phyloP scores from a whole-genome alignment of 2,113 vertebrate genomes.

The Natator depressus region DNA sequence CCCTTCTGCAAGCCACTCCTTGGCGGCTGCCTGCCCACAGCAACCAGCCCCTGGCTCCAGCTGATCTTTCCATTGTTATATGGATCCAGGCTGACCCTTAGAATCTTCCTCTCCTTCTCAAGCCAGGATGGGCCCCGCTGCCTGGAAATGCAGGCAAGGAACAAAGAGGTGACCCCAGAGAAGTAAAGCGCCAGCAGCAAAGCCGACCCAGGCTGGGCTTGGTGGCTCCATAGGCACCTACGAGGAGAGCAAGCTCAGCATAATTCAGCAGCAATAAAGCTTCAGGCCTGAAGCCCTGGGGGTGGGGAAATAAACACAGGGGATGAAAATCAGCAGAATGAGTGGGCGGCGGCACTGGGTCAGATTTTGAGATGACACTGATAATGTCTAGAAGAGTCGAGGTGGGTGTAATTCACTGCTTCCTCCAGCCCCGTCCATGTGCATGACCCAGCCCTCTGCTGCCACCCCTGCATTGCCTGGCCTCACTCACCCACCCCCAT shows the following conservation, averaged over 20 bases:
- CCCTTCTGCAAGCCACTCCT: no score
- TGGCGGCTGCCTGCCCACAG: no score
- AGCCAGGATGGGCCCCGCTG: no score
- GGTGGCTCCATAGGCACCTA: neutral
- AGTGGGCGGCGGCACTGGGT: slow-evolving; percentile 6
- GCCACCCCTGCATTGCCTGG: neutral
- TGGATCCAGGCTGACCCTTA: no score
- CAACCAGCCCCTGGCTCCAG: no score
- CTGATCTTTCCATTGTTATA: no score
- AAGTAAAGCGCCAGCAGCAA: no score
- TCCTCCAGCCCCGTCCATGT: neutral
- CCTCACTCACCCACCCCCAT: neutral
- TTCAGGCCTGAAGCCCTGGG: neutral
- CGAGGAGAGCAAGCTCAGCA: neutral
- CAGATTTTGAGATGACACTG: neutral
- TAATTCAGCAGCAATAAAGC: neutral
- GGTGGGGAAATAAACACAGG: neutral
- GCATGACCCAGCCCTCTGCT: fast-evolving
- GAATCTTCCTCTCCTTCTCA: no score
- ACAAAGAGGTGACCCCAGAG: no score
- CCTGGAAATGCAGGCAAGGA: no score
- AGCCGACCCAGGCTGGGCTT: neutral
- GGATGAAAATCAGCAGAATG: slow-evolving; percentile 41
- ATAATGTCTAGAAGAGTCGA: neutral
- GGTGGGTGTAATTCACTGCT: neutral